Percentiles rank a stretch among this genome's conserved stretches.
Evolutionary conservation across 2,797 vertebrate species (phyloP).

Genomic region (Catamblyrhynchus diadema): DNA sequence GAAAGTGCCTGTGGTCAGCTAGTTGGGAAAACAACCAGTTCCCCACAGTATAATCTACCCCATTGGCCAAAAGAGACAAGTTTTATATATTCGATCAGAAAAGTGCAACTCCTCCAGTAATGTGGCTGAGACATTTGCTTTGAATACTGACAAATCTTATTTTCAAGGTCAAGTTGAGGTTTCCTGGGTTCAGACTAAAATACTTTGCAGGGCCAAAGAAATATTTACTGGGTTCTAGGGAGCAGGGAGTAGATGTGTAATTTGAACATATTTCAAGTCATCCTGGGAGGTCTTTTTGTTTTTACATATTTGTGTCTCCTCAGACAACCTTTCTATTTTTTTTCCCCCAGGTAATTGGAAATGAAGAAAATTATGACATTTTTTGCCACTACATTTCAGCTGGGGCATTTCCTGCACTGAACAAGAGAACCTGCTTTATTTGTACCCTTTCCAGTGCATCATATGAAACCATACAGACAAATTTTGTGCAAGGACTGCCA

Average conservation of each 20-base stretch:
- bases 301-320: constrained; percentile 43
- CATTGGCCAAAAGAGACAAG: constrained; percentile 18
- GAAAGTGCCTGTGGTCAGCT: neutral
- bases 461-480: neutral
- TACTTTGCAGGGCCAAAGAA: constrained; percentile 29
- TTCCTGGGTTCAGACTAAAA: constrained; percentile 52
- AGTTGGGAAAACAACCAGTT: constrained; percentile 25
- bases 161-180: constrained; percentile 59
- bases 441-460: neutral
- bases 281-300: constrained; percentile 56
- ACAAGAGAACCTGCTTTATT: neutral
- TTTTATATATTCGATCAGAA: constrained; percentile 20
- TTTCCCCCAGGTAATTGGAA: neutral
- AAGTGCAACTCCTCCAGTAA: constrained; percentile 25
- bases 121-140: constrained; percentile 29
- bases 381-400: neutral
- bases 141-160: constrained; percentile 45
- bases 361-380: neutral
- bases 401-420: neutral
- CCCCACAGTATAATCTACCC: neutral
- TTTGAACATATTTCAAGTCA: constrained; percentile 49
- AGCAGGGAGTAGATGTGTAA: constrained; percentile 45
- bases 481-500: neutral
- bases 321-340: neutral
- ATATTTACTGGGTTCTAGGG: constrained; percentile 55